Percentiles rank a stretch among this genome's conserved stretches.
These are phyloP conservation scores for Eonycteris spelaea DNA, from an alignment of 2,113 vertebrate species.

Conservation along the genomic window DNA sequence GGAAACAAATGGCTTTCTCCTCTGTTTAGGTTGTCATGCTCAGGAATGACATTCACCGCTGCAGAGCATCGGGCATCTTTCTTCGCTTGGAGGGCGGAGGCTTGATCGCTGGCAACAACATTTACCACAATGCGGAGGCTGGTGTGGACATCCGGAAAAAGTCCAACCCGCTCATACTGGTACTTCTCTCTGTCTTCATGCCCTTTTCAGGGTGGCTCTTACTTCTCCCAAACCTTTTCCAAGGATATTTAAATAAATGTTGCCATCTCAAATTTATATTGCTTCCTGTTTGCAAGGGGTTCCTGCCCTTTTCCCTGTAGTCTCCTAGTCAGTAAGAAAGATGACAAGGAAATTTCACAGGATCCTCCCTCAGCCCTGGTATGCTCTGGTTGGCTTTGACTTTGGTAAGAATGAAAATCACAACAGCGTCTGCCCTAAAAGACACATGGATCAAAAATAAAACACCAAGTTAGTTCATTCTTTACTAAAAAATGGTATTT, in stretches of 20 bases:
- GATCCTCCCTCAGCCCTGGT: not conserved
- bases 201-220: not conserved
- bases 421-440: not conserved
- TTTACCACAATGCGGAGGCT: slow-evolving; percentile 89
- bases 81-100: slow-evolving; percentile 89
- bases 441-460: not conserved
- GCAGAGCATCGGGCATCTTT: slow-evolving; percentile 89
- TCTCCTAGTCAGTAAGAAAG: not conserved
- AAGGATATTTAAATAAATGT: not conserved
- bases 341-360: not conserved
- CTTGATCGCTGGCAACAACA: slow-evolving; percentile 90
- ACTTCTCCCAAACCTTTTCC: not conserved
- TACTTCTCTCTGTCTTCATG: slow-evolving; percentile 54
- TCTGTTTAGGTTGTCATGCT: slow-evolving; percentile 88
- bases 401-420: not conserved
- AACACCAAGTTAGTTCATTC: not conserved
- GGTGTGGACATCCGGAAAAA: slow-evolving; percentile 91
- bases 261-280: not conserved
- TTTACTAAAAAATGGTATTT: not conserved
- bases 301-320: not conserved
- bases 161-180: slow-evolving; percentile 90
- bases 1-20: not conserved
- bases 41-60: slow-evolving; percentile 89
- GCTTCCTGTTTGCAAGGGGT: not conserved
- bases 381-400: not conserved